phyloP scores from a whole-genome alignment of 2,888 invertebrate genomes.

The Dryadula phaetusa region DNA sequence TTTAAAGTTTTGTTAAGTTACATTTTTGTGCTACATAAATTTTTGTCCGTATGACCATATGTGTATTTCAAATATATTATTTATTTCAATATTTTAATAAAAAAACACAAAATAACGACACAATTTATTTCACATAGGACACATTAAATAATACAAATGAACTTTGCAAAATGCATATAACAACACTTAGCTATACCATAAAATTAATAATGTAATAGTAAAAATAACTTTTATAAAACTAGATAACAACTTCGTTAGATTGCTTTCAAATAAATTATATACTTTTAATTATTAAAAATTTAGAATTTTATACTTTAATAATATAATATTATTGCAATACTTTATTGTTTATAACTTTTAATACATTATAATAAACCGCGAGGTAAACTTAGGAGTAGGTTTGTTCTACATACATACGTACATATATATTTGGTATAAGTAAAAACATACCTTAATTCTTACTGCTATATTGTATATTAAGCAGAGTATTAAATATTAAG shows the following conservation, averaged over 20 bases:
- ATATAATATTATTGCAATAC: background rate
- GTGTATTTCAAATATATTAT: background rate
- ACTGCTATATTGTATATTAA: background rate
- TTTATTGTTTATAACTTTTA: background rate
- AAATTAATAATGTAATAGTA: conserved; percentile 31
- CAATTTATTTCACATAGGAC: conserved; percentile 59
- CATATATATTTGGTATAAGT: background rate
- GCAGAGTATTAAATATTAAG: background rate
- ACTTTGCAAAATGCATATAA: conserved; percentile 77
- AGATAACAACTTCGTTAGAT: conserved; percentile 49
- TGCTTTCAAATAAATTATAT: background rate
- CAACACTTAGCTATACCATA: conserved; percentile 54
- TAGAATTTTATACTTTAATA: background rate
- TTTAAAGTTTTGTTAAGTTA: too few species aligned
- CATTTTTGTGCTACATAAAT: too few species aligned
- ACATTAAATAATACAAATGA: conserved; percentile 65
- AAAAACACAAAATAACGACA: conserved; percentile 49
- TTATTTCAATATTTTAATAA: background rate
- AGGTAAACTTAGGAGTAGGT: background rate
- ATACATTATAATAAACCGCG: background rate
- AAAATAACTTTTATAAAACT: conserved; percentile 43
- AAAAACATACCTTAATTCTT: background rate
- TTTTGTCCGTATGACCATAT: too few species aligned
- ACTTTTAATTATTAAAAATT: background rate
- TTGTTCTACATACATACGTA: background rate